Percentiles rank a stretch among this genome's conserved stretches.
These are phyloP conservation scores for Lamellibrachia satsuma DNA, from an alignment of 2,888 invertebrate genomes.

Conservation along the genomic window DNA sequence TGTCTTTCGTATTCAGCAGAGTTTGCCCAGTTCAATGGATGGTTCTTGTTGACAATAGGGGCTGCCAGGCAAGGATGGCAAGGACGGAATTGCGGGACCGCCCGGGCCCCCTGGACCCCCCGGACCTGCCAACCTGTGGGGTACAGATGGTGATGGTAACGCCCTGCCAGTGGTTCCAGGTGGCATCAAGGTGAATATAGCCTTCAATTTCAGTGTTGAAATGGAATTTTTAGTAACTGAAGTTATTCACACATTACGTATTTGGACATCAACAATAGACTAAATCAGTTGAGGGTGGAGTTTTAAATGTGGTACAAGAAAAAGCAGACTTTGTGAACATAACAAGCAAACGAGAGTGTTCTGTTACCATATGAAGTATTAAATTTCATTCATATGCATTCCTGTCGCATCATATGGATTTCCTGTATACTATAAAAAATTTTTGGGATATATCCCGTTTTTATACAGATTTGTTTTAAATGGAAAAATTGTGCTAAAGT, in stretches of 20 bases:
- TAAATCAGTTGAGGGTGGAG: no score
- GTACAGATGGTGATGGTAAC: not conserved
- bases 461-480: no score
- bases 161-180: not conserved
- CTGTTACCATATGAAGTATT: not conserved
- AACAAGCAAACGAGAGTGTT: not conserved
- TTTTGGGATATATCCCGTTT: no score
- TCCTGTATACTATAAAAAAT: no score
- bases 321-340: not conserved
- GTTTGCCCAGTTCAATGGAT: not conserved
- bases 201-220: not conserved
- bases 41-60: not conserved
- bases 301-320: not conserved
- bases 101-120: constrained; percentile 28
- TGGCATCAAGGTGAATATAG: not conserved
- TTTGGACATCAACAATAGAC: no score
- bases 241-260: no score
- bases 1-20: not conserved
- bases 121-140: constrained; percentile 18
- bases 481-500: no score
- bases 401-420: no score
- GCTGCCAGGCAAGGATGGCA: constrained; percentile 23
- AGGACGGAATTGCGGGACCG: constrained; percentile 21
- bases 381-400: no score
- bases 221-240: not conserved